Evolutionary conservation across 2,797 vertebrate genomes (phyloP), one percentile per base, ranked within the genome.

Genomic region (Urocyon cinereoargenteus): DNA sequence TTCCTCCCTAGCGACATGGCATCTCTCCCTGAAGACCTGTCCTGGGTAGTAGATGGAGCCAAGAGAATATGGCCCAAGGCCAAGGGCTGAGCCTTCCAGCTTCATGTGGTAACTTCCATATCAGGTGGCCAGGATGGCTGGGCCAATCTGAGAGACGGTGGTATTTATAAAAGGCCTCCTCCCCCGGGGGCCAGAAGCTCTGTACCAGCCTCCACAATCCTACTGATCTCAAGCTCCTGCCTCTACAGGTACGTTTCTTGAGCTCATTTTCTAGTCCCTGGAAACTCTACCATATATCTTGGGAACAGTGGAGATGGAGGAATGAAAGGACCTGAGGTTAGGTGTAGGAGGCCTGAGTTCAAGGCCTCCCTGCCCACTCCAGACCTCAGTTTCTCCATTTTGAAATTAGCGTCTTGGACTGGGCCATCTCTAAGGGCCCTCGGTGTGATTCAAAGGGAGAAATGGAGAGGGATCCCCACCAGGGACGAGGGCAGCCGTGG

Each of bases 31-130:
- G 0, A 26, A 94, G 22, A 84, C 28, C 53, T 62, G 24, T 21
- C 45, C 31, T 78, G n/a, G 72, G 55, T 28, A 36, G 57, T 51
- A 61, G 62, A 78, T 59, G 98, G 99, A 89, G 72, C 24, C 40
- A 59, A 79, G 57, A 53, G 21, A 59, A 59, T 15, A n/a, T 66
- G 94, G 66, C 61, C 49, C 72, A 72, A 66, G 28, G 87, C 84
- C 93, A 95, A 86, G 15, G 22, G 15, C 62, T 93, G 77, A 92
- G 59, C 87, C 62, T 95, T 95, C 9, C 12, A 3, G 64, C 36
- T 78, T 96, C 82, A 86, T 73, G 40, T 7, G 2, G 26, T 81
- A 49, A 70, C 31, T 93, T 31, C 92, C 59, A 8, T 85, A 70
- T 97, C 96, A 96, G 40, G 19, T 98, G 91, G 96, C 66, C 26